Evolutionary conservation across 30 jellyfish, hydroid and myxozoan species (phyloP).

Genomic region (Pelagia noctiluca): DNA sequence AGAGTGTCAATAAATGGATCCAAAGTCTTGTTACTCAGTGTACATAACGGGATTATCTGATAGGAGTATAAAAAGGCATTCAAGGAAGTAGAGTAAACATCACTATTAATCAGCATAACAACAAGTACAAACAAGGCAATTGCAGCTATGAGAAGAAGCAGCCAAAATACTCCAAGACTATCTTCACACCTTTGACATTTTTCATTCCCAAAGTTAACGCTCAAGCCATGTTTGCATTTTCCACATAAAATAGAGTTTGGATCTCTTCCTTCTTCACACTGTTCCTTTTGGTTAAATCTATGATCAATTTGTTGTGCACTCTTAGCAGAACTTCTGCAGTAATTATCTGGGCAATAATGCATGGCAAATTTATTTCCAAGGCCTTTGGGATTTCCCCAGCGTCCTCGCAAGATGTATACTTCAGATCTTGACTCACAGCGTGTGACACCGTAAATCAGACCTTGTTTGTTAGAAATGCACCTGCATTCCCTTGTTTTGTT

Average conservation of each 20-base stretch:
- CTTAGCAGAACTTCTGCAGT: conserved; percentile 10
- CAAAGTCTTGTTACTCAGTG: conserved; percentile 38
- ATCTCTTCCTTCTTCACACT: conserved; percentile 68
- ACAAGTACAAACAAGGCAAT: conserved; percentile 23
- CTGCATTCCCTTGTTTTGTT: conserved; percentile 16
- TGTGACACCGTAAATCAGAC: conserved; percentile 50
- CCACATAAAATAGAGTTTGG: conserved; percentile 74
- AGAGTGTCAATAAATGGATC: conserved; percentile 50
- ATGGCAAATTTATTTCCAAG: conserved; percentile 12
- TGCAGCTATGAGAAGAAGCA: conserved; percentile 33
- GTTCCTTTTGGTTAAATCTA: conserved; percentile 4
- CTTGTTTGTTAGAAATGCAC: conserved; percentile 55
- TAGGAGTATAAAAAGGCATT: conserved; percentile 80
- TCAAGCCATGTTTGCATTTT: conserved; percentile 38
- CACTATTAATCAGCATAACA: conserved; percentile 66
- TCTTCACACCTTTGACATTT: conserved; percentile 49
- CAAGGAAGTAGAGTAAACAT: conserved; percentile 75
- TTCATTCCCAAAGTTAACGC: conserved; percentile 80
- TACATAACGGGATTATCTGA: conserved; percentile 67
- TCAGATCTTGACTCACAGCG: conserved; percentile 30
- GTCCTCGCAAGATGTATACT: conserved; percentile 61
- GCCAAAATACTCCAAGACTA: conserved; percentile 22
- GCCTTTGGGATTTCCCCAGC: conserved; percentile 69
- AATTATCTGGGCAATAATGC: conserved; percentile 37
- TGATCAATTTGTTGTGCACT: conserved; percentile 29